Evolutionary conservation across 1,140 invertebrate genomes (phyloP), one percentile per base, ranked within the genome.

Genomic region (Leptinotarsa texana): DNA sequence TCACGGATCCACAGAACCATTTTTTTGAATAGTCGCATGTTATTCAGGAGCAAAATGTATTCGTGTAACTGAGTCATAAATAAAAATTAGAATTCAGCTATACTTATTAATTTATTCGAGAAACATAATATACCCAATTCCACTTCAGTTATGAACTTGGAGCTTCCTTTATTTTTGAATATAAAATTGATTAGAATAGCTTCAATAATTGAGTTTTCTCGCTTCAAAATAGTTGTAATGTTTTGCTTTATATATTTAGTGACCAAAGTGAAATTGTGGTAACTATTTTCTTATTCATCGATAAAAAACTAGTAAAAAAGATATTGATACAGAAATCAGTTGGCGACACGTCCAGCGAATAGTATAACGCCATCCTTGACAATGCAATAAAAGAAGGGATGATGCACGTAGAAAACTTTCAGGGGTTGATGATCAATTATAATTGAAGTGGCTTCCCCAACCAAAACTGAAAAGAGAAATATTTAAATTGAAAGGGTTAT

Each of bases 321-420:
- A 15, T 18, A 57, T 57, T 5, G n/a, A 57, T 57, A 17, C 51
- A 18, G n/a, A n/a, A 57, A 57, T 17, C 51, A 57, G 15, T 57
- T 57, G n/a, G 51, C 51, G 17, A 57, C 15, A 57, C 13, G 51
- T 72, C 77, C 79, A 72, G 51, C 48, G 63, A 80, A 79, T 27
- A 77, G 49, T 48, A 78, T 72, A 15, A 77, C 67, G 22, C 73
- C 66, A 63, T 78, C 42, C 24, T 48, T 48, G 22, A 22, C 71
- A 18, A 83, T 76, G 67, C 74, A 78, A 73, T 76, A 81, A 61
- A 82, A 47, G 76, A 82, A 83, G 11, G 82, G 81, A 69, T 80
- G 82, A 77, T 83, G 77, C 15, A 75, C 80, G 13, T 63, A 33
- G 66, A 73, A 73, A 57, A 61, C 48, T 48, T 18, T 62, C 21